Evolutionary conservation across 2,797 vertebrate genomes (phyloP).

Genomic region (Oreochromis grahami): DNA sequence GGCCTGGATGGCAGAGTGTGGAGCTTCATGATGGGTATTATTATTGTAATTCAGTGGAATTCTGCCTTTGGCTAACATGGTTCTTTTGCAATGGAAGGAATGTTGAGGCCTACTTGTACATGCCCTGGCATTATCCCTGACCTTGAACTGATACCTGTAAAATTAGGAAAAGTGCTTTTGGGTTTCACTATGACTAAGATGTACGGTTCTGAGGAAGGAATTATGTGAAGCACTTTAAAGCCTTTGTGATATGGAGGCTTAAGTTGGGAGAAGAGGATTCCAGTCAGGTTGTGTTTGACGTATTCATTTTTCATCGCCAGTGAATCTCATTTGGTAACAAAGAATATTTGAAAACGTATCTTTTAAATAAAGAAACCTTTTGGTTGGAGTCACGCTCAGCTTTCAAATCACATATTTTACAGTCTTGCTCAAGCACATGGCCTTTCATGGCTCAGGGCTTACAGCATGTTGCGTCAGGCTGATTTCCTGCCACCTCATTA

Average conservation of each 20-base stretch:
- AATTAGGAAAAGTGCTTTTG: constrained; percentile 22
- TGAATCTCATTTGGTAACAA: neutral
- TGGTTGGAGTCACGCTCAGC: neutral
- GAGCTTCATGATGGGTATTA: constrained; percentile 49
- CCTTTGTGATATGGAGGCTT: neutral
- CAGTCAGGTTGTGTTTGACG: neutral
- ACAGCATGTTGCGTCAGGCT: constrained; percentile 27
- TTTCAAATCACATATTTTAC: neutral
- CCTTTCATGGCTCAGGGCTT: constrained; percentile 2
- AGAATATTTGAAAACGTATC: neutral
- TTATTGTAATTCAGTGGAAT: constrained; percentile 64
- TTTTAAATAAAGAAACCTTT: neutral
- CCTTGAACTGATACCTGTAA: constrained; percentile 43
- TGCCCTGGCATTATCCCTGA: constrained; percentile 63
- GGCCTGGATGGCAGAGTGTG: neutral
- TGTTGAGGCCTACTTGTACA: constrained; percentile 50
- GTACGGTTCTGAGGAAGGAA: neutral
- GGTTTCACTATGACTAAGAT: neutral
- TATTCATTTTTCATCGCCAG: neutral
- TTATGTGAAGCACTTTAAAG: neutral
- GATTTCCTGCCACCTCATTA: constrained; percentile 40
- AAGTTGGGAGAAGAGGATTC: neutral
- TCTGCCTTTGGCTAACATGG: constrained; percentile 55
- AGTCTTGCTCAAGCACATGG: neutral
- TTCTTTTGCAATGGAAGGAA: constrained; percentile 63